A percentile compares a stretch with the other conserved stretches of the same genome.
These are phyloP conservation scores for Hylaeus volcanicus DNA, from an alignment of 1,140 invertebrate genomes.

Conservation along the genomic window DNA sequence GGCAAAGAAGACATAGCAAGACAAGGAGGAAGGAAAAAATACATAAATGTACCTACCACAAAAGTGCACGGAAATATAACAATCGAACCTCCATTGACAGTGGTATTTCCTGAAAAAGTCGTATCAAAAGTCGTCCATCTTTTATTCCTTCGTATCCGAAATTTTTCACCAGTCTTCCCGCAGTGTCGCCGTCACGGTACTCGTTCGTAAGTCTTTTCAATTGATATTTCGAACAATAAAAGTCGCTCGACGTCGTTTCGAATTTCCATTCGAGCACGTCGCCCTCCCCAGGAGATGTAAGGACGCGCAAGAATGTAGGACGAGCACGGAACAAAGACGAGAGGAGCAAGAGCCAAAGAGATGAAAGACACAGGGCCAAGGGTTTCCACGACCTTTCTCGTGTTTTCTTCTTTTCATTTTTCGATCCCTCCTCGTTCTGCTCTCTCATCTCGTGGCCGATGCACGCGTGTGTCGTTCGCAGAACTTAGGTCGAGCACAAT, in stretches of 20 bases:
- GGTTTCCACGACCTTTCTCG: conserved; percentile 25
- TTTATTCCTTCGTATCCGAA: no score
- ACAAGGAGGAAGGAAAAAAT: no score
- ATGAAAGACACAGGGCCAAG: conserved; percentile 33
- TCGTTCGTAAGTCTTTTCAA: background rate
- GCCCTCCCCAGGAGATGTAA: background rate
- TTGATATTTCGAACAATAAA: background rate
- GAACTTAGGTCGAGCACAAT: conserved; percentile 58
- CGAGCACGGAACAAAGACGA: conserved; percentile 5
- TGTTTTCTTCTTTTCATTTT: conserved; percentile 12
- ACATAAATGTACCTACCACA: no score
- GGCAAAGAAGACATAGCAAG: no score
- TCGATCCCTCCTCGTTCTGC: conserved; percentile 10
- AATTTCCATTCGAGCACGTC: conserved; percentile 13
- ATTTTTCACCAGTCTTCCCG: no score
- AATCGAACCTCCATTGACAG: no score
- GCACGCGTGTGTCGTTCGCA: conserved; percentile 49
- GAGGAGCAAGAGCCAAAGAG: background rate
- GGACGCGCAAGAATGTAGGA: conserved; percentile 19
- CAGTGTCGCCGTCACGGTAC: background rate
- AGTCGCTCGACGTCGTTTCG: conserved; percentile 8
- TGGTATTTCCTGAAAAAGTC: no score
- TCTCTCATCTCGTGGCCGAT: conserved; percentile 19
- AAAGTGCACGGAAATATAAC: no score
- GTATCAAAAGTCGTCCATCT: no score